phyloP scores from a whole-genome alignment of 2,797 vertebrate genomes.

The Propithecus deckenii region DNA sequence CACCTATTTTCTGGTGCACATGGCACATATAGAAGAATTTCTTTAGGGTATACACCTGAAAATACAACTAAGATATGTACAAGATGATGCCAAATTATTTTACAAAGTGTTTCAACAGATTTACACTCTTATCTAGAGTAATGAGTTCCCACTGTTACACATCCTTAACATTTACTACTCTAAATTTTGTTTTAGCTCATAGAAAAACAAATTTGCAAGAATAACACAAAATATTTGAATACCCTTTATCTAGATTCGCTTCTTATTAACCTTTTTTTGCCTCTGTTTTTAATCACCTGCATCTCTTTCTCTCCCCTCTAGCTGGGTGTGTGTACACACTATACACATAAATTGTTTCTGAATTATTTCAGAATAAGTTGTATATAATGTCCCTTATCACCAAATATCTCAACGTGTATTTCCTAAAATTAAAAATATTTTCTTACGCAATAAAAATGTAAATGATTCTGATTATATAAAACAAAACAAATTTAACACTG shows the following conservation, averaged over 20 bases:
- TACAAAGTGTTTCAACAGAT: not conserved
- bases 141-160: not conserved
- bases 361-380: not conserved
- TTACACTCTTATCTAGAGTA: not conserved
- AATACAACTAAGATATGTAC: not conserved
- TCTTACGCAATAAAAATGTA: not conserved
- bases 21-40: not conserved
- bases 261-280: not conserved
- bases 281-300: not conserved
- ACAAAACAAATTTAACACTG: not conserved
- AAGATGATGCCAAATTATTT: not conserved
- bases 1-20: not conserved
- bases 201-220: not conserved
- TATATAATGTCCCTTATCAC: not conserved
- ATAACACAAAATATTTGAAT: not conserved
- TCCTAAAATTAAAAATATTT: conserved; percentile 27
- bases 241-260: not conserved
- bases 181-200: not conserved
- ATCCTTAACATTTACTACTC: not conserved
- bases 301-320: not conserved
- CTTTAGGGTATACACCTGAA: not conserved
- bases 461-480: not conserved
- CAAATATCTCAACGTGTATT: not conserved
- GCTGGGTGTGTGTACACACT: not conserved
- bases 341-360: not conserved